Evolutionary conservation across 2,888 invertebrate genomes (phyloP).

Genomic region (Callinectes sapidus): DNA sequence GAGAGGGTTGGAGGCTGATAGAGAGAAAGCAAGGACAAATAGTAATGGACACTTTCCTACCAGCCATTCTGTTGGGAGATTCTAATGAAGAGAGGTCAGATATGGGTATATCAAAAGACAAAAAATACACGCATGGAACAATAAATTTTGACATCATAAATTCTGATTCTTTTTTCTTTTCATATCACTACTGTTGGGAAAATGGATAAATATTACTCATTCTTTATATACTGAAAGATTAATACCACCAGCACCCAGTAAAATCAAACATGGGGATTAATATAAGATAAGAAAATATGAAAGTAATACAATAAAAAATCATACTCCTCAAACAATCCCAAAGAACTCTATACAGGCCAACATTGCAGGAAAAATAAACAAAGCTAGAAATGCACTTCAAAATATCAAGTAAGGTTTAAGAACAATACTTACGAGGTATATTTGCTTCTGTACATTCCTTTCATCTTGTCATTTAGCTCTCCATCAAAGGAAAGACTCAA

Average conservation of each 20-base stretch:
- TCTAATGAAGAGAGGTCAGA: too few species aligned
- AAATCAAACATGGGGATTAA: background rate
- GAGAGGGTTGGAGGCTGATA: too few species aligned
- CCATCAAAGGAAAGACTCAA: constrained; percentile 87
- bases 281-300: background rate
- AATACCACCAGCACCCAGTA: too few species aligned
- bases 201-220: too few species aligned
- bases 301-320: background rate
- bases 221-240: too few species aligned
- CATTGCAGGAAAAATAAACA: background rate
- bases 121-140: background rate
- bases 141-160: background rate
- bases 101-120: too few species aligned
- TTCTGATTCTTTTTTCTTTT: background rate
- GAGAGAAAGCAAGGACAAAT: too few species aligned
- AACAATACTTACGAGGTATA: constrained; percentile 78
- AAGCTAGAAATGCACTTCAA: background rate
- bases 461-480: constrained; percentile 93
- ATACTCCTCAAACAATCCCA: background rate
- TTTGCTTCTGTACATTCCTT: constrained; percentile 95
- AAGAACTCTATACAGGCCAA: background rate
- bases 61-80: too few species aligned
- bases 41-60: too few species aligned
- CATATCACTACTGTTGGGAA: background rate
- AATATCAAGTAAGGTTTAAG: background rate